Evolutionary conservation across 2,797 vertebrate species (phyloP), one percentile per base, ranked within the genome.

Genomic region (Tympanoctomys barrerae): DNA sequence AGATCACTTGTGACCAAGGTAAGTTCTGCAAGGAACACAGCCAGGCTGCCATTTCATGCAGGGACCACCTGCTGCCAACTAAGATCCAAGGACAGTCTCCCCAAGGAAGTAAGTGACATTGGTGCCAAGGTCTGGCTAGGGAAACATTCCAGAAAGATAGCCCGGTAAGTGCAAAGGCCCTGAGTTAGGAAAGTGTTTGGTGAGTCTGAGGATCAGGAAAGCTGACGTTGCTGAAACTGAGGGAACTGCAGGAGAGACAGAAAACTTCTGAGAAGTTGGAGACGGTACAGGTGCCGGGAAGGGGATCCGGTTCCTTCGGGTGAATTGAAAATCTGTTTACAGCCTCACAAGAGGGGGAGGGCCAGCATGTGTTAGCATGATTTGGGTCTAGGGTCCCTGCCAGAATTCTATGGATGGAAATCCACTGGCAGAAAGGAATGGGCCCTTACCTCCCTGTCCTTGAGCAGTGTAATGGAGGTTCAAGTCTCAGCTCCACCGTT

Each of bases 281-380:
- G 52, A 42, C 18, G 16, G 59, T 1, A 18, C 46, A 13, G 0
- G 1, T 62, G 13, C 33, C 0, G 5, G 21, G 59, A 1, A 2
- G 21, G 28, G 49, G 22, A 28, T 4, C 1, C 0, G 39, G 62
- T 54, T 85, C n/a, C 64, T 21, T 0, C 12, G n/a, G 77, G 26
- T 42, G 59, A 80, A 52, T 11, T 62, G 61, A 87, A 78, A 75
- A 83, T 18, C 21, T 10, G 0, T 78, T 80, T 52, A 62, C 59
- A 62, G 5, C 22, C n/a, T n/a, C 81, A 39, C 7, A 28, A 64
- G 66, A 68, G 57, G 9, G 36, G 42, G 61, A 70, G 64, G 73
- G 39, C 62, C 42, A 11, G 66, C 0, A 0, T 54, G 28, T 82
- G 57, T 28, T 28, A 28, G 49, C n/a, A 36, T 0, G 0, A 19